Conservation (phyloP, 23 tunicate species). For the Diplosoma virens region DNA sequence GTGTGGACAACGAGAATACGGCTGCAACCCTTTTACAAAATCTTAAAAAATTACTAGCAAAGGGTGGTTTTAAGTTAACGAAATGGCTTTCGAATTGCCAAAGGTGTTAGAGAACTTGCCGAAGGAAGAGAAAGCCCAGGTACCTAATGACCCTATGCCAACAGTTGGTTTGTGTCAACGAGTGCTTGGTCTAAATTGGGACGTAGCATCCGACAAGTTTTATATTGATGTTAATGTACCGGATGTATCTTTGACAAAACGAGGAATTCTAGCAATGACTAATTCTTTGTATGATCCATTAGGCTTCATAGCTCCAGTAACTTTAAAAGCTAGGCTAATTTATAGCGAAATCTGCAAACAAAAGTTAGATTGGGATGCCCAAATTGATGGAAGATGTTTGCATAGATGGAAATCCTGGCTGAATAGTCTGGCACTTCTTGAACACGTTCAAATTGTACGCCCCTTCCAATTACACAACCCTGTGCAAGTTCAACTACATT, state of each 20-base stretch:
- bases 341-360: not conserved
- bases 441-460: not conserved
- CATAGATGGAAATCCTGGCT: not conserved
- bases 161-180: not conserved
- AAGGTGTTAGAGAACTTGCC: slow-evolving; percentile 1
- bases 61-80: slow-evolving; percentile 23
- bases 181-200: slow-evolving; percentile 13
- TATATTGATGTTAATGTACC: not conserved
- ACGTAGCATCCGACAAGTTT: not conserved
- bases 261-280: slow-evolving; percentile 15
- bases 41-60: not conserved
- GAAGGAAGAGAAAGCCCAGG: slow-evolving; percentile 26
- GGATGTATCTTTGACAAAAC: slow-evolving; percentile 19
- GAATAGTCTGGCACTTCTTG: not conserved
- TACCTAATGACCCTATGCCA: no score
- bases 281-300: slow-evolving; percentile 27
- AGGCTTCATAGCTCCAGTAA: slow-evolving; percentile 23
- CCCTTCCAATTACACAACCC: not conserved
- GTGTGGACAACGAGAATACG: not conserved
- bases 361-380: slow-evolving; percentile 21
- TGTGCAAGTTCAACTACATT: not conserved
- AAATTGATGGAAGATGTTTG: not conserved
- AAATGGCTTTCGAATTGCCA: slow-evolving; percentile 9
- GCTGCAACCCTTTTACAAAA: not conserved
- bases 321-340: slow-evolving; percentile 3